phyloP scores from a whole-genome alignment of 2,113 vertebrate genomes.

The Desmodus rotundus region DNA sequence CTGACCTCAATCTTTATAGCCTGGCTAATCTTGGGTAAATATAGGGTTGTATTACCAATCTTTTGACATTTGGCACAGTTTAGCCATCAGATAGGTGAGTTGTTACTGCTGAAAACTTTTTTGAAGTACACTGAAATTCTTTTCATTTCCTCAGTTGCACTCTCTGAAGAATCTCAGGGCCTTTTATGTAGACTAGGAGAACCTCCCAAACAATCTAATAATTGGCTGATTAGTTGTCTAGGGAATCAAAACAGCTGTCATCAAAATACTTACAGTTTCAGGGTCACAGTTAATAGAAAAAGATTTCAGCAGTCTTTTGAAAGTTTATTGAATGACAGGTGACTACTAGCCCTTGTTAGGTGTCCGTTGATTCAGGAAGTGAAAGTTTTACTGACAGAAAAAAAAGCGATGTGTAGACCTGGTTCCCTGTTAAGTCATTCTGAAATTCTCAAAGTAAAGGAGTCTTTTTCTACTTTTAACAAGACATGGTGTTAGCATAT shows the following conservation, averaged over 20 bases:
- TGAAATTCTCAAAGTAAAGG: constrained; percentile 9
- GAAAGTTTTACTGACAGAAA: neutral
- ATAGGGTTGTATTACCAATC: constrained; percentile 43
- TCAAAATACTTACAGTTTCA: constrained; percentile 16
- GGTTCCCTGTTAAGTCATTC: neutral
- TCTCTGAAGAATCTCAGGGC: neutral
- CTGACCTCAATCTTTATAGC: constrained; percentile 57
- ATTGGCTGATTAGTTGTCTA: neutral
- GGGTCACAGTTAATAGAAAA: constrained; percentile 1
- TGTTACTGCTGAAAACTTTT: constrained; percentile 26
- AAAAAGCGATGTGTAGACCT: neutral
- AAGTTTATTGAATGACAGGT: neutral
- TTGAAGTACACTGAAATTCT: constrained; percentile 24
- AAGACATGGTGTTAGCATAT: neutral
- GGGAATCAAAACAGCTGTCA: neutral
- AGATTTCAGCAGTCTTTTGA: neutral
- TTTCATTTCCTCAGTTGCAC: constrained; percentile 31
- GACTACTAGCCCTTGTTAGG: neutral
- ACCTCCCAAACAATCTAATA: neutral
- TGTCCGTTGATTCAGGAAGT: constrained; percentile 5
- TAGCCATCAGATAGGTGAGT: neutral
- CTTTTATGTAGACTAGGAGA: neutral
- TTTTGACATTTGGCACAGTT: constrained; percentile 59
- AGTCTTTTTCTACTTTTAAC: neutral
- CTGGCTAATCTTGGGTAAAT: constrained; percentile 61